Evolutionary conservation across 2,797 vertebrate genomes (phyloP).

Genomic region (Rachycentron canadum): DNA sequence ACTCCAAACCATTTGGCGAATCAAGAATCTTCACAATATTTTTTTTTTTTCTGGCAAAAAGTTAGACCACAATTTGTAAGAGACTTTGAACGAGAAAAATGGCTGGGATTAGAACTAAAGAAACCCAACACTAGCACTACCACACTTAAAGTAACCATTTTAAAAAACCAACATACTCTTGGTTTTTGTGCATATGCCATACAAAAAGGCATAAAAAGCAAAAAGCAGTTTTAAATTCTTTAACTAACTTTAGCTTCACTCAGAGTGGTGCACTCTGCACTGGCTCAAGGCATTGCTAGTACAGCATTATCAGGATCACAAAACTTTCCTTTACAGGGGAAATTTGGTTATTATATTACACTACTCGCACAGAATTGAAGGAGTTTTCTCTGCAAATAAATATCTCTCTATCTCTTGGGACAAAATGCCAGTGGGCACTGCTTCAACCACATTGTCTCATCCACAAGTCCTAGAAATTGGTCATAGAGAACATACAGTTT

Average conservation of each 20-base stretch:
- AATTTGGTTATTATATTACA: too few species aligned
- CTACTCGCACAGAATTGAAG: not conserved
- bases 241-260: not conserved
- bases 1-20: not conserved
- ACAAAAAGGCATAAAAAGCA: not conserved
- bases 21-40: not conserved
- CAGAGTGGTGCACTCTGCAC: not conserved
- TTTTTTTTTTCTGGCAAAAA: not conserved
- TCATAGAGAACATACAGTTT: not conserved
- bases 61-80: not conserved
- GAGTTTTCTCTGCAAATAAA: not conserved
- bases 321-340: too few species aligned
- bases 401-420: not conserved
- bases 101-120: not conserved
- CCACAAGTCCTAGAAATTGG: not conserved
- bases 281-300: not conserved
- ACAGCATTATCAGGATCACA: too few species aligned
- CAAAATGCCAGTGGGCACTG: not conserved
- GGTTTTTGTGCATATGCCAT: not conserved
- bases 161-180: not conserved
- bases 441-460: conserved; percentile 1
- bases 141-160: not conserved
- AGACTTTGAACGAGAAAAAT: not conserved
- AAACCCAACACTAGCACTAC: not conserved
- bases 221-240: not conserved